Percentiles rank a stretch among this genome's conserved stretches.
These are phyloP conservation scores for Platygyra sinensis DNA, from an alignment of 64 coral and sea anemone genomes.

Conservation along the genomic window DNA sequence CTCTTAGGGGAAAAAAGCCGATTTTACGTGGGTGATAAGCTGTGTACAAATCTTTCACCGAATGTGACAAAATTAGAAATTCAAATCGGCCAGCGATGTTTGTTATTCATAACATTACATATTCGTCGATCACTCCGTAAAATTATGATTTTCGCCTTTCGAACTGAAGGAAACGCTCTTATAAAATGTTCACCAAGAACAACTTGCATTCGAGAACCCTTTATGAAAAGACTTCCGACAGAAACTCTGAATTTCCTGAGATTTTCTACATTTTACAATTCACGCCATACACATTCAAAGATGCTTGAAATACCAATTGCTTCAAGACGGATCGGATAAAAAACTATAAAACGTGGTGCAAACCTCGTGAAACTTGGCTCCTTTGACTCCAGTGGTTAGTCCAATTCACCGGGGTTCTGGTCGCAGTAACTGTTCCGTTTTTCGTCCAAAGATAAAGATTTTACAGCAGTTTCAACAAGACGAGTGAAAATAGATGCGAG, in stretches of 20 bases:
- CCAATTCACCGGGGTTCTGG: background rate
- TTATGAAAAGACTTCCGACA: slow-evolving; percentile 9
- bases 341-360: slow-evolving; percentile 35
- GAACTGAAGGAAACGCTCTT: slow-evolving; percentile 9
- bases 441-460: slow-evolving; percentile 25
- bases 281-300: slow-evolving; percentile 43
- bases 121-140: slow-evolving; percentile 41
- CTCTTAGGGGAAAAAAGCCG: background rate
- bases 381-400: slow-evolving; percentile 7
- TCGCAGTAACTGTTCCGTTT: background rate
- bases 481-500: slow-evolving; percentile 34
- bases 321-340: slow-evolving; percentile 44
- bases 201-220: background rate
- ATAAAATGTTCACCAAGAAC: slow-evolving; percentile 7
- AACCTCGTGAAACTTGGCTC: slow-evolving; percentile 33
- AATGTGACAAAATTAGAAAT: slow-evolving; percentile 83
- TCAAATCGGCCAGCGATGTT: slow-evolving; percentile 65
- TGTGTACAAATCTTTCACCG: slow-evolving; percentile 48
- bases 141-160: slow-evolving; percentile 45
- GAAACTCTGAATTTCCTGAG: slow-evolving; percentile 17
- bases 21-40: slow-evolving; percentile 13
- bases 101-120: slow-evolving; percentile 78
- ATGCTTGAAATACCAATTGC: slow-evolving; percentile 71
- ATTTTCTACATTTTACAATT: slow-evolving; percentile 37
- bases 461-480: slow-evolving; percentile 46